Evolutionary conservation across 2,888 invertebrate genomes (phyloP).

Genomic region (Drosophila mayaguana): DNA sequence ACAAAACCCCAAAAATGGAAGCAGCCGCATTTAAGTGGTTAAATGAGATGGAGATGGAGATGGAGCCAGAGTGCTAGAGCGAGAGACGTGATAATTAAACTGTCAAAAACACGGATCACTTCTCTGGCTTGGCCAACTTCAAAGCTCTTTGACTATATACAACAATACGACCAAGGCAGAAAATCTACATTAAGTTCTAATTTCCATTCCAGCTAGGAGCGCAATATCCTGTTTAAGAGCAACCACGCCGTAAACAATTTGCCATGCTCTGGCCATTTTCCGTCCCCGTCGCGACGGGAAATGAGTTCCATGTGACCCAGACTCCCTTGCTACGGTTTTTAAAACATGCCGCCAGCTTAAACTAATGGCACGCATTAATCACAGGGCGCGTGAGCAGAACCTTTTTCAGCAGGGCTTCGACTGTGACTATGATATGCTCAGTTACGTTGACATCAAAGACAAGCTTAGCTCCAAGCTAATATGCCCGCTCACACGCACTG

Average conservation of each 20-base stretch:
- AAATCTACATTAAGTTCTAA: conserved; percentile 63
- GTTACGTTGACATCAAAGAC: not conserved
- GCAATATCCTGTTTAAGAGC: conserved; percentile 67
- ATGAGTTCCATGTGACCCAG: conserved; percentile 50
- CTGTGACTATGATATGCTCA: not conserved
- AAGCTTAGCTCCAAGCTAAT: not conserved
- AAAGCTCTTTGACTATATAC: conserved; percentile 46
- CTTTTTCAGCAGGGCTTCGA: conserved; percentile 18
- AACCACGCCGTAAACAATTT: conserved; percentile 49
- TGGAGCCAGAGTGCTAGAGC: not conserved
- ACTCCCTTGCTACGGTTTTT: conserved; percentile 26
- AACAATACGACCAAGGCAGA: conserved; percentile 15
- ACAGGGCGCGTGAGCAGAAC: conserved; percentile 35
- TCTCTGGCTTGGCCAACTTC: conserved; percentile 47
- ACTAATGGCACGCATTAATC: conserved; percentile 60
- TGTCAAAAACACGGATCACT: conserved; percentile 54
- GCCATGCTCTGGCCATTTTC: conserved; percentile 29
- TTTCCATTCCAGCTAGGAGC: conserved; percentile 52
- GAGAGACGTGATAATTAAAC: conserved; percentile 60
- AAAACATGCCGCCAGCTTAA: conserved; percentile 41
- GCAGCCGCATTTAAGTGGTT: conserved; percentile 10
- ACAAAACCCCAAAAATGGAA: not conserved
- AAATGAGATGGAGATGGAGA: not conserved
- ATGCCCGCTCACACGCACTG: not conserved
- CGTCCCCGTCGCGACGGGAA: conserved; percentile 46